These are phyloP conservation scores for Phasianus colchicus DNA, from an alignment of 2,113 vertebrate genomes.

Conservation along the genomic window DNA sequence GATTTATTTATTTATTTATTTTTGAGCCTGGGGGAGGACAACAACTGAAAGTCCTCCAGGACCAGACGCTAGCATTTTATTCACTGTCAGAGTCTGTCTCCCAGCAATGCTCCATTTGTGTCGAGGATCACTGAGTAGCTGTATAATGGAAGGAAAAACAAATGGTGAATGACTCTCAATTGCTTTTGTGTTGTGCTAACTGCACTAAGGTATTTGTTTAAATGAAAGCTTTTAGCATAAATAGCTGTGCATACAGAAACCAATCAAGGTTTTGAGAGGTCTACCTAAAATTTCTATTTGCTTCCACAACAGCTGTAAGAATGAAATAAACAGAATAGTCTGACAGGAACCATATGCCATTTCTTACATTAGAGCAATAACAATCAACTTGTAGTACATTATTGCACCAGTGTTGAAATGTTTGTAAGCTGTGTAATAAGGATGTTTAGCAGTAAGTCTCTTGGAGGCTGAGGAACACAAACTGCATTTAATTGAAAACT, in stretches of 20 bases:
- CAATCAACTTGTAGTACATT: background rate
- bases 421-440: background rate
- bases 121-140: background rate
- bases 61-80: background rate
- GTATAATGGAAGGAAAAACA: background rate
- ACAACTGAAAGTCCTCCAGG: slow-evolving; percentile 1
- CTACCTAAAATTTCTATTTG: slow-evolving; percentile 37
- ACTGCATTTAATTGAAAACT: slow-evolving; percentile 24
- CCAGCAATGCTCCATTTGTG: background rate
- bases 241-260: slow-evolving; percentile 18
- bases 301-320: slow-evolving; percentile 14
- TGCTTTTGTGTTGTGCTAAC: background rate
- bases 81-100: background rate
- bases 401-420: background rate
- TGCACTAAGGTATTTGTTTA: slow-evolving; percentile 43
- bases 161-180: background rate
- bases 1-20: background rate
- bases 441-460: background rate
- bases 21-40: background rate
- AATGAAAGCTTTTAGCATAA: slow-evolving; percentile 47
- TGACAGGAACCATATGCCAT: slow-evolving; percentile 40
- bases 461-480: background rate
- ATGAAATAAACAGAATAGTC: slow-evolving; percentile 13
- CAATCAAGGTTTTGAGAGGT: slow-evolving; percentile 37
- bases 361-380: slow-evolving; percentile 16